Base-by-base conservation (phyloP, 2,888 invertebrate genomes). In the Rhagophthalmus giganteus region DNA sequence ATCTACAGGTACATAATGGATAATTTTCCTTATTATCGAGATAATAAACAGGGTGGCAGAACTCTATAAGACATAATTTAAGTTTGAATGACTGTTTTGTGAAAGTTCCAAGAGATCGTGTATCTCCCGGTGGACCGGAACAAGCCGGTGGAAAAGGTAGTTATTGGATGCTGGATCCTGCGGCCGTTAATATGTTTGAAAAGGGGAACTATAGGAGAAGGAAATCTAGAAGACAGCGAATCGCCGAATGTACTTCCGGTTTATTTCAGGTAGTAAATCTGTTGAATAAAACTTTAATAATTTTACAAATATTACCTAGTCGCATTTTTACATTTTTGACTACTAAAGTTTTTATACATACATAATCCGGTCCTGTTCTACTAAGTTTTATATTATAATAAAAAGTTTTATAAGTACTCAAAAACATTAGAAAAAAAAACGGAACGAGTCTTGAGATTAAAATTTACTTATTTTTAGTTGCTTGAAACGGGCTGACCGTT, bases 21-120 rank as follows among this genome's bases (percentile, higher is more conserved):
- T 61, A 79, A 84, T 62, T 90, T 90, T 70, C 89, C 89, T 0
- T 90, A 88, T 69, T 90, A 90, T 66, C 78, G 90, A 12, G 88
- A 90, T 66, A 90, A 90, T 71, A 87, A 87, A 60, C 90, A 90
- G 89, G 84, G 16, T 87, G 87, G 87, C 90, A 90, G 69, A 90
- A 90, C 73, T 87, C 86, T 37, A 90, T 90, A 50, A 76, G 90
- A 0, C 90, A 90, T 68, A 90, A 90, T 75, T 78, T 90, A 25
- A 86, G 86, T 54, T 76, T 90, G 49, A 90, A 90, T 74, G 89
- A 90, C 71, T 90, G 90, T 72, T 90, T 90, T 70, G 84, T 90
- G 16, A 90, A 90, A 74, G 83, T 90, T 48, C 80, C 86, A 0
- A 72, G 86, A 8, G 85, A 86, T 54, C 77, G 78, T 59, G 68